Conservation (phyloP, 2,888 invertebrate species). For the Eudasyphora cyanicolor region DNA sequence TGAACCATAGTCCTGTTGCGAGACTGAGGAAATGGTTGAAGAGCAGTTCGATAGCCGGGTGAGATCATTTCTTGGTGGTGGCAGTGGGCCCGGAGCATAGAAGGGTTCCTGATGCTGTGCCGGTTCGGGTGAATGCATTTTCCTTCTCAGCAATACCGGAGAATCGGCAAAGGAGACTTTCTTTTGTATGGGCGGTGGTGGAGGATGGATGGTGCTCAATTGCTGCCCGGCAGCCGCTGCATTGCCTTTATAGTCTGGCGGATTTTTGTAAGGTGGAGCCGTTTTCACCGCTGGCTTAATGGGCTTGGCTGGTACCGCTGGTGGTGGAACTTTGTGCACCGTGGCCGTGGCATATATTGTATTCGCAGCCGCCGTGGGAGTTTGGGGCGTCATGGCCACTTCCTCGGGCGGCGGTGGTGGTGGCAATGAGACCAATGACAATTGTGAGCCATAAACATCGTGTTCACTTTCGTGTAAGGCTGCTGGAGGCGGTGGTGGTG, state of each 20-base stretch:
- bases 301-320: slow-evolving; percentile 76
- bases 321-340: slow-evolving; percentile 65
- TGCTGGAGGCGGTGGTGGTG: slow-evolving; percentile 86
- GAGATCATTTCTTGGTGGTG: slow-evolving; percentile 88
- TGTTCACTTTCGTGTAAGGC: slow-evolving; percentile 76
- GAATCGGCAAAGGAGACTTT: slow-evolving; percentile 80
- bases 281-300: slow-evolving; percentile 75
- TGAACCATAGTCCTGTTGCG: slow-evolving; percentile 82
- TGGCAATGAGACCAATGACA: slow-evolving; percentile 86
- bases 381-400: slow-evolving; percentile 54
- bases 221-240: not conserved
- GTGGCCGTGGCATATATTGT: slow-evolving; percentile 16
- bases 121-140: slow-evolving; percentile 80
- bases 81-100: slow-evolving; percentile 81
- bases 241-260: slow-evolving; percentile 78
- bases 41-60: slow-evolving; percentile 85
- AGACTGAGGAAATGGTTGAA: slow-evolving; percentile 66
- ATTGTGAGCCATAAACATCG: slow-evolving; percentile 84
- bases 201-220: slow-evolving; percentile 38
- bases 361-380: slow-evolving; percentile 1
- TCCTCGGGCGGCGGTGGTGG: slow-evolving; percentile 84
- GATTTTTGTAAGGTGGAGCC: slow-evolving; percentile 80
- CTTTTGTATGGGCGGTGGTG: slow-evolving; percentile 70
- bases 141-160: slow-evolving; percentile 79
- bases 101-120: slow-evolving; percentile 69